These are phyloP conservation scores for Schizaphis graminum DNA, from an alignment of 2,888 invertebrate genomes.

Conservation along the genomic window DNA sequence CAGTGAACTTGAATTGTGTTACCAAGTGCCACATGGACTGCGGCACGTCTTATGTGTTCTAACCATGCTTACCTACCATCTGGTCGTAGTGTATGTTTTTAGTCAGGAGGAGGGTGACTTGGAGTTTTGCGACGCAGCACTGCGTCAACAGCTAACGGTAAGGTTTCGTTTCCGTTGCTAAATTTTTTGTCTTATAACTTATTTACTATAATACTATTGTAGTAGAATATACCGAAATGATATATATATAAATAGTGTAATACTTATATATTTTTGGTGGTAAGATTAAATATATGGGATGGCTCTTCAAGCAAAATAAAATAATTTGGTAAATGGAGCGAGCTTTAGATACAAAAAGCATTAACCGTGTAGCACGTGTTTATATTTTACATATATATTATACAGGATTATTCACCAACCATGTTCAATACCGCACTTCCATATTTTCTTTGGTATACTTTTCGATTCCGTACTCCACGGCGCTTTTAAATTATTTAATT, in stretches of 20 bases:
- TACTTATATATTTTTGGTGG: background rate
- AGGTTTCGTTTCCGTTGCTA: background rate
- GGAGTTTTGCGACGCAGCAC: conserved; percentile 80
- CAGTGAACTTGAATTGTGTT: conserved; percentile 81
- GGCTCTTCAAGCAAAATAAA: background rate
- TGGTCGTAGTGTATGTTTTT: conserved; percentile 85
- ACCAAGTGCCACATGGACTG: conserved; percentile 79
- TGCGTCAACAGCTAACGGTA: conserved; percentile 80
- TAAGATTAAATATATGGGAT: background rate
- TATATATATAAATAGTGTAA: background rate
- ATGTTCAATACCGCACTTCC: too few relatives aligned
- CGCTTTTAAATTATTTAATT: too few relatives aligned
- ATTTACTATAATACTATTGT: background rate
- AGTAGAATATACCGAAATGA: background rate
- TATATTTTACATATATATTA: background rate
- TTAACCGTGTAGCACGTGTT: background rate
- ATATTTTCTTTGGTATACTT: too few relatives aligned
- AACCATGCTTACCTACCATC: conserved; percentile 87
- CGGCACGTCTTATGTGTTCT: conserved; percentile 89
- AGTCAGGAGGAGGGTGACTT: conserved; percentile 87
- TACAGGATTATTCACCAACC: background rate
- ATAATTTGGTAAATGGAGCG: background rate
- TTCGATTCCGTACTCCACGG: too few relatives aligned
- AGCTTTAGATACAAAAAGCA: background rate
- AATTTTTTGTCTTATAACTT: background rate